Conservation (phyloP, 2,113 vertebrate species). For the Nibea albiflora region DNA sequence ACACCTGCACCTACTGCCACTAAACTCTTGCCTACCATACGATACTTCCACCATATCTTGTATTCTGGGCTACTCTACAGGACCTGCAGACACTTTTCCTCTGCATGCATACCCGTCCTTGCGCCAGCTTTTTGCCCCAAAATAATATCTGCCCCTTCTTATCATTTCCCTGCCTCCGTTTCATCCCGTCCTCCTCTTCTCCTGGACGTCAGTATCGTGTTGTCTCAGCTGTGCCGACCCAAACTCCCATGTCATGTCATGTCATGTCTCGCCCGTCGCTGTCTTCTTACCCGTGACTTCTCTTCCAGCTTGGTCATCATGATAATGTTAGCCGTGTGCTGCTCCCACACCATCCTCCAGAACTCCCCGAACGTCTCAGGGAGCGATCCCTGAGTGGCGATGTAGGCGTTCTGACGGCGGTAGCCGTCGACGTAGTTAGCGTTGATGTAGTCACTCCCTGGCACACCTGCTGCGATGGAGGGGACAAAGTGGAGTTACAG, state of each 20-base stretch:
- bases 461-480: slow-evolving; percentile 86
- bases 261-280: background rate
- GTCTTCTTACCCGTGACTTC: slow-evolving; percentile 92
- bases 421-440: slow-evolving; percentile 98
- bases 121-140: background rate
- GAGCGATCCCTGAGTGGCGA: slow-evolving; percentile 96
- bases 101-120: background rate
- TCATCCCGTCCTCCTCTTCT: slow-evolving; percentile 79
- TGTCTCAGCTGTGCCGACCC: slow-evolving; percentile 66
- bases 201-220: slow-evolving; percentile 90
- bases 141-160: background rate
- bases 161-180: background rate
- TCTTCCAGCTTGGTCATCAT: slow-evolving; percentile 99
- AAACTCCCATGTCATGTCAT: background rate
- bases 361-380: slow-evolving; percentile 98
- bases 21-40: too few species aligned
- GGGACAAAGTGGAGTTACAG: background rate
- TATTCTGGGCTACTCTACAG: background rate
- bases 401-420: slow-evolving; percentile 98
- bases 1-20: background rate
- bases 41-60: too few species aligned
- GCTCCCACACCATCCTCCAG: slow-evolving; percentile 99
- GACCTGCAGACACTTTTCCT: background rate
- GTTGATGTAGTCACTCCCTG: slow-evolving; percentile 98
- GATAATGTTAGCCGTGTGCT: slow-evolving; percentile 95